Evolutionary conservation across 2,797 vertebrate species (phyloP), one percentile per base, ranked within the genome.

Genomic region (Martes flavigula): DNA sequence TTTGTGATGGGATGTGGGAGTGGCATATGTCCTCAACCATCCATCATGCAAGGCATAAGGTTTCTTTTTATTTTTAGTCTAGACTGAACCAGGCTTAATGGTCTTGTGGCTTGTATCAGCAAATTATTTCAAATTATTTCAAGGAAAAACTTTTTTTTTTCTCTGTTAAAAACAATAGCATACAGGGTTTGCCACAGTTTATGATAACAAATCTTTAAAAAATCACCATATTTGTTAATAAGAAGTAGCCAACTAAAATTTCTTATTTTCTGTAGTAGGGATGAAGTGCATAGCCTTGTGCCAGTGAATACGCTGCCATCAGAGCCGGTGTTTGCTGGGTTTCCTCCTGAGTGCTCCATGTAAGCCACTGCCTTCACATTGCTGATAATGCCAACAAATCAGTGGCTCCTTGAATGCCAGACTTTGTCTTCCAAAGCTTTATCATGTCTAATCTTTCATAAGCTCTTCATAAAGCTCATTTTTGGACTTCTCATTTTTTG

Each of bases 381-480:
- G 17, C 56, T 93, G 92, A 90, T 94, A 81, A 79, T 15, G n/a
- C 58, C 70, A 83, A 5, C 32, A 95, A 84, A 48, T 30, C 32
- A 64, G 60, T 72, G 35, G 10, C 38, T 82, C 54, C 13, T 17
- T 56, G 54, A 82, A 90, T 32, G 89, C 64, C 54, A 96, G 40
- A 17, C 2, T 60, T 82, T 35, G n/a, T 18, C 46, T 94, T 87
- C 46, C 43, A 87, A 95, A 90, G 46, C 73, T 93, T 56, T 62
- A 0, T 81, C 79, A 68, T 46, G 38, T 85, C 88, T 60, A 82
- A 60, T 60, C 90, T 78, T 96, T 84, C 35, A 11, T 20, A 56
- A 85, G 51, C 2, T 95, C 3, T 77, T 94, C 66, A 84, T 23
- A 75, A 75, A 92, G 38, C 82, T 95, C 79, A 62, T 89, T 96